phyloP scores from a whole-genome alignment of 2,888 invertebrate species.

The Ichneumoninae sp. region DNA sequence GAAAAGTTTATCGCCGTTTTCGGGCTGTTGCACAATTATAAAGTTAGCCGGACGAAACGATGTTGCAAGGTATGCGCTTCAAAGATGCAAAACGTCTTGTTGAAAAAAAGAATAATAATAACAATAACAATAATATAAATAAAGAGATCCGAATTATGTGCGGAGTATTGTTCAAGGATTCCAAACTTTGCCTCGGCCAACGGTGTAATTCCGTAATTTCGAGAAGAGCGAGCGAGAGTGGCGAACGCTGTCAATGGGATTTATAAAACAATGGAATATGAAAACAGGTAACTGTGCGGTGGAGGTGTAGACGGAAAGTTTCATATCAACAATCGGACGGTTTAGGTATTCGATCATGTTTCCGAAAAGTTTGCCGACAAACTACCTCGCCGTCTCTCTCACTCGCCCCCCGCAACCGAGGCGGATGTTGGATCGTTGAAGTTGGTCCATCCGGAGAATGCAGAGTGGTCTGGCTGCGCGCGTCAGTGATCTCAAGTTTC shows the following conservation, averaged over 20 bases:
- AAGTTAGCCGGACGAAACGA: conserved; percentile 28
- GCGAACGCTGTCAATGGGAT: conserved; percentile 18
- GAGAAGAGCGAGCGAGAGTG: background rate
- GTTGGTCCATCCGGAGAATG: conserved; percentile 49
- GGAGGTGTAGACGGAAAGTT: conserved; percentile 21
- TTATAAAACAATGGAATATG: conserved; percentile 20
- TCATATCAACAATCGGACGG: conserved; percentile 41
- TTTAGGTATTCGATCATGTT: conserved; percentile 38
- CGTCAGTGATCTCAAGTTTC: conserved; percentile 40
- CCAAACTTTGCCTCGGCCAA: conserved; percentile 15
- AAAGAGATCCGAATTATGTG: background rate
- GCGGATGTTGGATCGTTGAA: conserved; percentile 19
- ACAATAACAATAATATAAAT: background rate
- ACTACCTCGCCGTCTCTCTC: background rate
- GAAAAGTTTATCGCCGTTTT: conserved; percentile 42
- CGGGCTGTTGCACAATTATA: conserved; percentile 45
- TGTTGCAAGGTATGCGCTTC: background rate
- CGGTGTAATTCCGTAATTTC: conserved; percentile 28
- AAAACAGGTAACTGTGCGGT: background rate
- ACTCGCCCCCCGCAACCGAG: background rate
- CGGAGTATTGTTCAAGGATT: background rate
- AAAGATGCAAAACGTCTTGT: background rate
- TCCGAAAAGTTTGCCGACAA: conserved; percentile 34
- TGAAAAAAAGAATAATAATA: conserved; percentile 3
- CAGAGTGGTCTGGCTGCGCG: conserved; percentile 42